These are phyloP conservation scores for Platysteira castanea DNA, from an alignment of 2,113 vertebrate species.

Conservation along the genomic window DNA sequence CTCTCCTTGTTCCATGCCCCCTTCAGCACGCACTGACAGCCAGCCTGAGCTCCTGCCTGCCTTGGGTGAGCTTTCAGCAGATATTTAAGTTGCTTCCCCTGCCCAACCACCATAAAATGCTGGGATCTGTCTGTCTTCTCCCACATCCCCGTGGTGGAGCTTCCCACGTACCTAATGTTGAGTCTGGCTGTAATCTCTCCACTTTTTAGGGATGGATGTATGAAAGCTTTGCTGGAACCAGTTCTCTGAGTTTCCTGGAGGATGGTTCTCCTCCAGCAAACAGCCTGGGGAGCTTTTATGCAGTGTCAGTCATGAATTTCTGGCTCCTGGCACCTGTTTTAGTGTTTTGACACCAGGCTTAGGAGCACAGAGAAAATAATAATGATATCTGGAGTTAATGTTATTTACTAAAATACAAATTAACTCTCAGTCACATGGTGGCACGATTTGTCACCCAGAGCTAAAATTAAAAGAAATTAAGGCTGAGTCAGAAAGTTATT, in stretches of 20 bases:
- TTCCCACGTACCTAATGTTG: background rate
- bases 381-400: slow-evolving; percentile 34
- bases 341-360: slow-evolving; percentile 34
- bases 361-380: background rate
- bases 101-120: background rate
- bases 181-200: background rate
- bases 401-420: slow-evolving; percentile 64
- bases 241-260: background rate
- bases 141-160: background rate
- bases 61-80: background rate
- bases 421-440: slow-evolving; percentile 46
- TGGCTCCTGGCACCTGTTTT: background rate
- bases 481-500: slow-evolving; percentile 75
- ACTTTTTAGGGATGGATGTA: background rate
- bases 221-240: background rate
- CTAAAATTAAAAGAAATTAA: slow-evolving; percentile 72
- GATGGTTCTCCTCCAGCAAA: background rate
- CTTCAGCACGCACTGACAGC: background rate
- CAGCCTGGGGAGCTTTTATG: background rate
- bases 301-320: background rate
- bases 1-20: background rate
- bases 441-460: slow-evolving; percentile 62
- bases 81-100: background rate
- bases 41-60: background rate
- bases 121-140: background rate